phyloP scores from a whole-genome alignment of 30 jellyfish, hydroid and myxozoan genomes.

The Aurelia aurita region DNA sequence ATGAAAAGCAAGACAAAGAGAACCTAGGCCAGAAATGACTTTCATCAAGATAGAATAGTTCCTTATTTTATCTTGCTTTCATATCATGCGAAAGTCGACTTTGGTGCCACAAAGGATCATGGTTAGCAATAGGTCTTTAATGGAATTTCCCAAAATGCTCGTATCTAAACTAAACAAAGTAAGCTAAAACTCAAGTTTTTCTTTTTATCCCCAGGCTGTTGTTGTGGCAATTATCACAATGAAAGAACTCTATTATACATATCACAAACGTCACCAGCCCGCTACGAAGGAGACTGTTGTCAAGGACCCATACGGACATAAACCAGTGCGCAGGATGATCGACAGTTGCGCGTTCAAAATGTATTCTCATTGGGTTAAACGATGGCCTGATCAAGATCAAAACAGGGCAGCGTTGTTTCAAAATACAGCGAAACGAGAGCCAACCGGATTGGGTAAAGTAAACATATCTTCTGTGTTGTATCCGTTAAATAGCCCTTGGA shows the following conservation, averaged over 20 bases:
- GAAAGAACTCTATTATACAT: conserved; percentile 96
- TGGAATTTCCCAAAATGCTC: too few species aligned
- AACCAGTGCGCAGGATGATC: conserved; percentile 83
- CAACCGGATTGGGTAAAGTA: conserved; percentile 43
- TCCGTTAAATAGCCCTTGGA: conserved; percentile 76
- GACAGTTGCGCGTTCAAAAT: conserved; percentile 97
- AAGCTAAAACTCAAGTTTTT: not conserved
- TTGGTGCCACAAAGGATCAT: too few species aligned
- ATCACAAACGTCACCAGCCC: conserved; percentile 91
- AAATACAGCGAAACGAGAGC: conserved; percentile 79
- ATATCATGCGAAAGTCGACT: too few species aligned
- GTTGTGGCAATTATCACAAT: conserved; percentile 89
- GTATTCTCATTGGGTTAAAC: conserved; percentile 99
- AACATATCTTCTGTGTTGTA: conserved; percentile 52
- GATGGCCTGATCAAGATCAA: conserved; percentile 93
- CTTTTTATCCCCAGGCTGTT: conserved; percentile 69
- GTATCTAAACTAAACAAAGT: too few species aligned
- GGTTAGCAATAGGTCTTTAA: too few species aligned
- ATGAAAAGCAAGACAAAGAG: too few species aligned
- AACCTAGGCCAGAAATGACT: too few species aligned
- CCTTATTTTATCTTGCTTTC: too few species aligned
- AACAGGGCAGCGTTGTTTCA: conserved; percentile 96
- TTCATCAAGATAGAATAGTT: too few species aligned
- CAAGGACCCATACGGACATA: conserved; percentile 86
- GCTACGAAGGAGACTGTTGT: conserved; percentile 85